Percentiles rank a stretch among this genome's conserved stretches.
Evolutionary conservation across 2,797 vertebrate species (phyloP).

Genomic region (Myotis planiceps): DNA sequence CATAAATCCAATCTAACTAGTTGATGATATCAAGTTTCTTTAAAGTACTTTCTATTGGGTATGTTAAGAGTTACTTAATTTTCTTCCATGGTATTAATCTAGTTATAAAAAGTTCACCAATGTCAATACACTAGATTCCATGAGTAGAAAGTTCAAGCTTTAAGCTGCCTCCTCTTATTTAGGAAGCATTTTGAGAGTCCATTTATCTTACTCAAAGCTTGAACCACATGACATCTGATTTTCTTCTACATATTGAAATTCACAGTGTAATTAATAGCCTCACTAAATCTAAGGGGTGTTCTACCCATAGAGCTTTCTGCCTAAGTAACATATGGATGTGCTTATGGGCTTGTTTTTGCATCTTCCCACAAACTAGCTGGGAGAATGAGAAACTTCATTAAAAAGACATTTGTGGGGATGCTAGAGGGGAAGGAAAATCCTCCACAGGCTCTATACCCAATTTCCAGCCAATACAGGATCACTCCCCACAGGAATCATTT

Average conservation of each 20-base stretch:
- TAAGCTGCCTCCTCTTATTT: neutral
- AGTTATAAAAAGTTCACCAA: neutral
- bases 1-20: conserved; percentile 58
- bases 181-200: neutral
- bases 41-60: conserved; percentile 19
- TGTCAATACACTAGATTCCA: neutral
- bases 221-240: neutral
- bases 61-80: conserved; percentile 57
- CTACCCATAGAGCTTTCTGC: neutral
- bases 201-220: neutral
- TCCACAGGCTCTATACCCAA: conserved; percentile 55
- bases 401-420: conserved; percentile 68
- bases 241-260: conserved; percentile 29
- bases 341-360: conserved; percentile 39
- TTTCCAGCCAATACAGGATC: conserved; percentile 59
- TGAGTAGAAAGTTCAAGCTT: neutral
- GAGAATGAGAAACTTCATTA: conserved; percentile 67
- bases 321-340: neutral
- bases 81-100: conserved; percentile 47
- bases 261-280: conserved; percentile 17
- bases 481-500: conserved; percentile 61
- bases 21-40: conserved; percentile 42
- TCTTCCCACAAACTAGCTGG: conserved; percentile 31
- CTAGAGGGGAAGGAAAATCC: conserved; percentile 41
- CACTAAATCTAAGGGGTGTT: neutral